Conservation (phyloP, 2,888 invertebrate species). For the Aelia acuminata region DNA sequence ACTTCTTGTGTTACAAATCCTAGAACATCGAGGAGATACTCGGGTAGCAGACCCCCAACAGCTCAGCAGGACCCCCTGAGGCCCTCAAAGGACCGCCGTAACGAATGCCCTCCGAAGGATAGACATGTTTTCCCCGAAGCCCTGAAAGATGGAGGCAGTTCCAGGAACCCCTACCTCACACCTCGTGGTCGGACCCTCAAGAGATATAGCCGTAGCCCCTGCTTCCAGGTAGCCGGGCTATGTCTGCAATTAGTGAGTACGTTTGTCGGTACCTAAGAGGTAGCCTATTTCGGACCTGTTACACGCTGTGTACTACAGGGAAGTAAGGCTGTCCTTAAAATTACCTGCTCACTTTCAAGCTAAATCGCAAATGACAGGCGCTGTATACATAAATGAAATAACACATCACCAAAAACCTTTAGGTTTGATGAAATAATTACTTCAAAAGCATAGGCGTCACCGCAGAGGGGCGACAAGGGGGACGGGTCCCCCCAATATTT, state of each 20-base stretch:
- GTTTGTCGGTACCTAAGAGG: neutral
- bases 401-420: neutral
- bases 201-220: neutral
- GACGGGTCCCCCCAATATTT: too few relatives aligned
- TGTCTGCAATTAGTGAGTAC: conserved; percentile 8
- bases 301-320: neutral
- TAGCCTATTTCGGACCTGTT: neutral
- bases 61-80: neutral
- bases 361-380: neutral
- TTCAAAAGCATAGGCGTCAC: too few relatives aligned
- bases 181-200: neutral
- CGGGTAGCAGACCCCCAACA: neutral
- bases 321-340: neutral
- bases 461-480: too few relatives aligned
- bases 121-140: neutral
- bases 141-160: neutral
- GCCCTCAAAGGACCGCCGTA: neutral
- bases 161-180: conserved; percentile 17
- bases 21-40: neutral
- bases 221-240: neutral
- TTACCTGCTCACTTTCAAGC: neutral
- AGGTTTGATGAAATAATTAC: too few relatives aligned
- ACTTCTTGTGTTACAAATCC: neutral
- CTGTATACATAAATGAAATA: neutral
- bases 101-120: neutral